These are phyloP conservation scores for Halictus ligatus DNA, from an alignment of 2,888 invertebrate genomes.

Conservation along the genomic window DNA sequence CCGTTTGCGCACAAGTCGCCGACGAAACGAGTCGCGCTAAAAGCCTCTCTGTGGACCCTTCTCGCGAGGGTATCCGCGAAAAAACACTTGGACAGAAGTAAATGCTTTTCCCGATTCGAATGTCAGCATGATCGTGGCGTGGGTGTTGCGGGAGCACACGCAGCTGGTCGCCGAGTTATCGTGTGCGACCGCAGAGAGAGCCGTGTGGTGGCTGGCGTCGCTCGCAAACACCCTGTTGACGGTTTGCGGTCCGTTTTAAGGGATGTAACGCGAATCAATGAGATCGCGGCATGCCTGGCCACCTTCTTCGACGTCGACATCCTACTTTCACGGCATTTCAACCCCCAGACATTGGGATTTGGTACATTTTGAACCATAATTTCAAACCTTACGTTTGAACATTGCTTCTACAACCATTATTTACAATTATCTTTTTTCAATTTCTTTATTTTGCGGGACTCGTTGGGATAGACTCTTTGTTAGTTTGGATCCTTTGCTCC, in stretches of 20 bases:
- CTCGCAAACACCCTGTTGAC: conserved; percentile 44
- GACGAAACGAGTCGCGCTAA: conserved; percentile 20
- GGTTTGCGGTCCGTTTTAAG: conserved; percentile 48
- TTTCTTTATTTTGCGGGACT: too few relatives aligned
- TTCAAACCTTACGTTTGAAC: too few relatives aligned
- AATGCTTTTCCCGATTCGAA: conserved; percentile 44
- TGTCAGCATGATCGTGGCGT: conserved; percentile 9
- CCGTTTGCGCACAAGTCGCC: neutral
- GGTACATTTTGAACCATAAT: neutral
- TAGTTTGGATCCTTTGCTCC: too few relatives aligned
- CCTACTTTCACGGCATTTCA: neutral
- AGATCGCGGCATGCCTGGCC: neutral
- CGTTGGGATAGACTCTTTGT: too few relatives aligned
- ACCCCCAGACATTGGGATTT: neutral
- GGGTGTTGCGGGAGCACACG: conserved; percentile 1
- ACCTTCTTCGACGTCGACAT: neutral
- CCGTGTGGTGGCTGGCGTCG: conserved; percentile 28
- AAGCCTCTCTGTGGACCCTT: conserved; percentile 43
- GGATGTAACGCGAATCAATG: conserved; percentile 25
- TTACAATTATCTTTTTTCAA: too few relatives aligned
- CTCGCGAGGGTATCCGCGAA: conserved; percentile 14
- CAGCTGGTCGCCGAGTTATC: conserved; percentile 20
- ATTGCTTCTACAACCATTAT: too few relatives aligned
- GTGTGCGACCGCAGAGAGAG: conserved; percentile 28
- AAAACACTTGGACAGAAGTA: conserved; percentile 35